Evolutionary conservation across 2,797 vertebrate species (phyloP).

Genomic region (Huso huso): DNA sequence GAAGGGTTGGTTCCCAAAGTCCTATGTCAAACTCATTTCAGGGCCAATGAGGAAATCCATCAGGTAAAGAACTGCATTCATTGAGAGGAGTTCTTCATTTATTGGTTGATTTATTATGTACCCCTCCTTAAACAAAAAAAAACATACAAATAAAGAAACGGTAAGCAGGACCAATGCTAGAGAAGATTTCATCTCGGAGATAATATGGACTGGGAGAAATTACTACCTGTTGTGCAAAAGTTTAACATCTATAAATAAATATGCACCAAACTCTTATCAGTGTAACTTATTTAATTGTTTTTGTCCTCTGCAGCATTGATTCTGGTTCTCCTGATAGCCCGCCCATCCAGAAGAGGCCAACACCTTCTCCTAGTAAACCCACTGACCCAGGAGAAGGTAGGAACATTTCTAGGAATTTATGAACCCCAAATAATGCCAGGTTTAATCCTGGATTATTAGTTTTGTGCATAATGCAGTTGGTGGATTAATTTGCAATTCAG

Average conservation of each 20-base stretch:
- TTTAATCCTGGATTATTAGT: neutral
- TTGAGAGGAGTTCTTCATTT: no score
- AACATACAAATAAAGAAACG: no score
- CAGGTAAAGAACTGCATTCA: slow-evolving; percentile 51
- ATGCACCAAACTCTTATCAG: no score
- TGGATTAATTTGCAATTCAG: neutral
- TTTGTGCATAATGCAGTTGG: neutral
- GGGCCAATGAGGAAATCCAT: slow-evolving; percentile 69
- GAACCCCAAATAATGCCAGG: neutral
- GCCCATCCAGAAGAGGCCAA: slow-evolving; percentile 80
- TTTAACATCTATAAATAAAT: no score
- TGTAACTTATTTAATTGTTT: slow-evolving; percentile 11
- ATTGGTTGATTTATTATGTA: no score
- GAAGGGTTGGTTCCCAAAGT: slow-evolving; percentile 98
- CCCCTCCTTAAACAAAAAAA: no score
- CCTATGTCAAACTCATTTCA: slow-evolving; percentile 95
- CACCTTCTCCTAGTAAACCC: slow-evolving; percentile 80
- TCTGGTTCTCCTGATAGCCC: slow-evolving; percentile 82
- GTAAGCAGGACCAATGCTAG: no score
- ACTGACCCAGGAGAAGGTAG: slow-evolving; percentile 81
- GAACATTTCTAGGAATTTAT: slow-evolving; percentile 14
- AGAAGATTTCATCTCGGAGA: no score
- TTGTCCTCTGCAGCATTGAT: slow-evolving; percentile 63
- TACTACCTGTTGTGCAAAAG: no score
- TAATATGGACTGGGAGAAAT: no score